Conservation (phyloP, 2,888 invertebrate species). For the Lomographa bimaculata region DNA sequence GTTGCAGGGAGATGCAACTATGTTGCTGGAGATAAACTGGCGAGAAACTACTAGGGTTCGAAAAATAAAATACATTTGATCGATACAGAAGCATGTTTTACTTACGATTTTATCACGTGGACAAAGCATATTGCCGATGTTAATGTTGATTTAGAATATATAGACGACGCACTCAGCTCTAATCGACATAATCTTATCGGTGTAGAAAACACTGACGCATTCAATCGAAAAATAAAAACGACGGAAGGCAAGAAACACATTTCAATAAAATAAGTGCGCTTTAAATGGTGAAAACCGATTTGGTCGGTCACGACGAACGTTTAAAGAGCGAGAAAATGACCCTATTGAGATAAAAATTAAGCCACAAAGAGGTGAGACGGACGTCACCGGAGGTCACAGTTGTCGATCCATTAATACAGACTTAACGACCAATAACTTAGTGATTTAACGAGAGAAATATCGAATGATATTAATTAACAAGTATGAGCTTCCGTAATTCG, state of each 20-base stretch:
- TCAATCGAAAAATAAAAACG: conserved; percentile 44
- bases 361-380: conserved; percentile 48
- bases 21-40: conserved; percentile 38
- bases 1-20: conserved; percentile 35
- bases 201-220: conserved; percentile 35
- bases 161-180: conserved; percentile 23
- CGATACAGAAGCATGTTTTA: conserved; percentile 11
- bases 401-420: conserved; percentile 59
- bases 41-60: conserved; percentile 27
- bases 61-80: conserved; percentile 20
- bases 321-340: conserved; percentile 46
- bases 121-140: conserved; percentile 12
- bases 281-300: conserved; percentile 58
- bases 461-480: conserved; percentile 61
- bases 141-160: conserved; percentile 22
- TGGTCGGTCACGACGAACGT: conserved; percentile 43
- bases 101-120: conserved; percentile 14
- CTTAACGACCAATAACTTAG: conserved; percentile 61
- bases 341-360: conserved; percentile 55
- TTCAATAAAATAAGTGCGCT: conserved; percentile 52
- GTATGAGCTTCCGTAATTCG: conserved; percentile 51
- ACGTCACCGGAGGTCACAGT: conserved; percentile 53
- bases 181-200: conserved; percentile 45
- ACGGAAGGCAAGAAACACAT: conserved; percentile 50
- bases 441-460: conserved; percentile 64